Base-by-base conservation (phyloP, 2,113 vertebrate genomes). In the Brachyhypopomus gauderio region DNA sequence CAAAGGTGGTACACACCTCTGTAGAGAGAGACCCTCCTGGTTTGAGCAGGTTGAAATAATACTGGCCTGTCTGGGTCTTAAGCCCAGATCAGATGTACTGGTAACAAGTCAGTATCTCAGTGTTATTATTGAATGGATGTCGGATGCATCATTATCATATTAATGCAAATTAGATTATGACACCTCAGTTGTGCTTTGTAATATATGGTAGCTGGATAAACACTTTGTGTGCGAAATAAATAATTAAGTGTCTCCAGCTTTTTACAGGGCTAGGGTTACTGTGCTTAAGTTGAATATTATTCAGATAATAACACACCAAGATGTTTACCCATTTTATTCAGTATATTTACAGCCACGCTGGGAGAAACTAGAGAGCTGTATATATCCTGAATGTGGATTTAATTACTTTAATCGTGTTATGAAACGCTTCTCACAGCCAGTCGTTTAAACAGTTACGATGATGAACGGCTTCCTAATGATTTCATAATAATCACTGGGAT, bases 81-180 rank as follows among this genome's bases (percentile, higher is more conserved):
- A 74, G 82, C 34, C 58, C 38, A 74, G 70, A 85, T 52, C 45
- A 52, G 5, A 45, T 52, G 45, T 52, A 52, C 45, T 14, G 45
- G 45, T 52, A 52, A 52, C 84, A 74, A 85, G 58, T 60, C 58
- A 60, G n/a, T 58, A 80, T 38, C 30, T 56, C 69, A 25, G 41
- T 41, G 41, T 41, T 74, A 20, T 74, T 52, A 72, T 52, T 38
- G 14, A 52, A 11, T 20, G 8, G 27, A 56, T 36, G 48, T 36
- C 38, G 38, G 7, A 55, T 3, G 22, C 60, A 34, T 77, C 56
- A 78, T 71, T 83, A 72, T 5, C 20, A 62, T 59, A 74, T 56
- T 66, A 74, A 74, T 66, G 30, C 27, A 36, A 41, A 74, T 74
- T 59, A 34, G 27, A 34, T 55, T 77, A 34, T 77, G 41, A 55